Evolutionary conservation across 2,113 vertebrate species (phyloP), one percentile per base, ranked within the genome.

Genomic region (Cheilinus undulatus): DNA sequence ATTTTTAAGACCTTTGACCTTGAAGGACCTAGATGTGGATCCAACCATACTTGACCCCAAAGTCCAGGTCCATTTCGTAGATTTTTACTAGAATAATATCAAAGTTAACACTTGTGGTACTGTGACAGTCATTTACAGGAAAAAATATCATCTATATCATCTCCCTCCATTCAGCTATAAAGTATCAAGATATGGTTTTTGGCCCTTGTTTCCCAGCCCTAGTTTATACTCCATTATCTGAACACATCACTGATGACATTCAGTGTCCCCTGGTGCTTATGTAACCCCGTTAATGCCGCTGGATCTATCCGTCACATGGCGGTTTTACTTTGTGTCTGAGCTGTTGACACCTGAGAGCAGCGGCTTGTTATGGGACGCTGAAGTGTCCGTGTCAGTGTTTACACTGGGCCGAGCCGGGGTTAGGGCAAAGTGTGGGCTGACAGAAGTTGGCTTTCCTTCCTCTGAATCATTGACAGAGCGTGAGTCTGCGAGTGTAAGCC

Each of bases 381-480:
- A 38, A 36, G 59, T 61, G 51, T 81, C 65, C 26, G 30, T 78
- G 79, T 71, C 62, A 69, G 59, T 82, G 84, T 86, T 85, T 83
- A 80, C 61, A 69, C 17, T 64, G 14, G 50, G 27, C 57, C 52
- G 26, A 49, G 72, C 60, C 57, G 80, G 49, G 78, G 88, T 93
- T 84, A 91, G 90, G 85, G 53, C 34, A 60, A 54, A 9, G 69
- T 38, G 73, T 62, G 62, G 34, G 65, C 61, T 61, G 66, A 72
- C 86, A 85, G 76, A 84, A 90, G 83, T 78, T 80, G 85, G 56
- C 84, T 88, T 93, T 94, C 93, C 92, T 94, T 88, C 90, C 80
- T 89, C 87, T 64, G 82, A 66, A 74, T 91, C 86, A 79, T 86
- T 73, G 54, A 71, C 48, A 84, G 58, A 71, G 36, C 15, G 61